Conservation (phyloP, 2,113 vertebrate genomes). For the Limnothrissa miodon region DNA sequence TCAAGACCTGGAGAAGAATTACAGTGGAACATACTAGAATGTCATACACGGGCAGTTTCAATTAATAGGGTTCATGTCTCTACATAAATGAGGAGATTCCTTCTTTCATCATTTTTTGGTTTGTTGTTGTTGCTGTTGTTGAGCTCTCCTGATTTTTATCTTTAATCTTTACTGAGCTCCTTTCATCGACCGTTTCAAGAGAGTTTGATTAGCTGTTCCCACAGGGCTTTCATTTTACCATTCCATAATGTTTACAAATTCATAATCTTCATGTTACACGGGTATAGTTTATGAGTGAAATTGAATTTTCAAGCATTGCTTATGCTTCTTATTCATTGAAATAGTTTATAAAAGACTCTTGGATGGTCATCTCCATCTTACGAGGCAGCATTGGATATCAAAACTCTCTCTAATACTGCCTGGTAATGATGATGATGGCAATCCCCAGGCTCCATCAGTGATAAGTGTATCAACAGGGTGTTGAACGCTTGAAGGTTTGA, state of each 20-base stretch:
- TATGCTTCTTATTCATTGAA: too few relatives aligned
- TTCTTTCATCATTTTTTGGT: neutral
- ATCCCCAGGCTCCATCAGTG: conserved; percentile 66
- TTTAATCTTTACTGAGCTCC: too few relatives aligned
- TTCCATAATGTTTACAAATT: too few relatives aligned
- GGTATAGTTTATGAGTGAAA: too few relatives aligned
- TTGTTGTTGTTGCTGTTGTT: neutral
- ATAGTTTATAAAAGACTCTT: conserved; percentile 21
- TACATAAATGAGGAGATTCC: neutral
- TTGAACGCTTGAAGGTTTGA: too few relatives aligned
- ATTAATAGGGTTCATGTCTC: neutral
- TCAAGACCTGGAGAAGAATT: neutral
- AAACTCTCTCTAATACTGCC: conserved; percentile 98
- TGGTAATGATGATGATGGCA: conserved; percentile 99
- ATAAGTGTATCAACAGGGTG: too few relatives aligned
- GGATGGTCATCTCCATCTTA: conserved; percentile 92
- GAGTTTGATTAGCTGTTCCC: too few relatives aligned
- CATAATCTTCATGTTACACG: too few relatives aligned
- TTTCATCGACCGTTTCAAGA: too few relatives aligned
- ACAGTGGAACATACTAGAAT: neutral
- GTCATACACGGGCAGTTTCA: neutral
- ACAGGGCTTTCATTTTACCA: too few relatives aligned
- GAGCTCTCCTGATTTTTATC: neutral
- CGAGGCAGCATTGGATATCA: conserved; percentile 99
- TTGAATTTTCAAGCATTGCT: too few relatives aligned